Conservation (phyloP, 2,797 vertebrate species). For the Thalassophryne amazonica region DNA sequence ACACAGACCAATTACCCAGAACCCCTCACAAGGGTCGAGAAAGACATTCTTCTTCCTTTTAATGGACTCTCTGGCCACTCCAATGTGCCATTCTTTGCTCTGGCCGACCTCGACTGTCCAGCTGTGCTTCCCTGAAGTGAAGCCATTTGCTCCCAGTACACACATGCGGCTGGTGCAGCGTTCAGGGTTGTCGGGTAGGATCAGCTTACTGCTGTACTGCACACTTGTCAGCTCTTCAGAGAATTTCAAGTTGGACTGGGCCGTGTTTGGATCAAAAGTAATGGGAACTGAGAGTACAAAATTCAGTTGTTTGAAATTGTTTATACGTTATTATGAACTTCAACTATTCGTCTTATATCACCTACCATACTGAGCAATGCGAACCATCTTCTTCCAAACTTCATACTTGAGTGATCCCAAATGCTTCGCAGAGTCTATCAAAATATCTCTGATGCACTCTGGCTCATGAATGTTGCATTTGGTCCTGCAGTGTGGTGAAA, state of each 20-base stretch:
- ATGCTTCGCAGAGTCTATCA: slow-evolving; percentile 64
- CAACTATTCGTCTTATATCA: neutral
- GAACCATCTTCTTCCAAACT: slow-evolving; percentile 63
- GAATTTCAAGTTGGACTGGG: slow-evolving; percentile 64
- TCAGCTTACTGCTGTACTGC: slow-evolving; percentile 39
- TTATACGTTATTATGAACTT: neutral
- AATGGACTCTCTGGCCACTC: slow-evolving; percentile 64
- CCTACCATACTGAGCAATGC: slow-evolving; percentile 48
- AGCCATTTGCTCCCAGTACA: slow-evolving; percentile 55
- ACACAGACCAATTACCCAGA: slow-evolving; percentile 68
- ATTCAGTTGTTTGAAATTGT: neutral
- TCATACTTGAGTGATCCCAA: slow-evolving; percentile 56
- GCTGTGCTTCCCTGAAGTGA: slow-evolving; percentile 65
- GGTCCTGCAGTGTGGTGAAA: slow-evolving; percentile 41
- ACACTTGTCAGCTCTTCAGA: slow-evolving; percentile 62
- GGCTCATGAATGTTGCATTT: slow-evolving; percentile 42
- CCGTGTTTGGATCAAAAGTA: slow-evolving; percentile 71
- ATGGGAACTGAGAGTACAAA: slow-evolving; percentile 46
- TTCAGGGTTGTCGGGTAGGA: slow-evolving; percentile 62
- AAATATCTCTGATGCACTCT: slow-evolving; percentile 58
- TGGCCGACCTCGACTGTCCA: slow-evolving; percentile 67
- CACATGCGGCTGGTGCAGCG: slow-evolving; percentile 59
- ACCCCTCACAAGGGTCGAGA: slow-evolving; percentile 59
- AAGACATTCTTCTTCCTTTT: slow-evolving; percentile 59
- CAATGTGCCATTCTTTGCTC: slow-evolving; percentile 63